These are phyloP conservation scores for Alloplasta piceator DNA, from an alignment of 2,888 invertebrate species.

Conservation along the genomic window DNA sequence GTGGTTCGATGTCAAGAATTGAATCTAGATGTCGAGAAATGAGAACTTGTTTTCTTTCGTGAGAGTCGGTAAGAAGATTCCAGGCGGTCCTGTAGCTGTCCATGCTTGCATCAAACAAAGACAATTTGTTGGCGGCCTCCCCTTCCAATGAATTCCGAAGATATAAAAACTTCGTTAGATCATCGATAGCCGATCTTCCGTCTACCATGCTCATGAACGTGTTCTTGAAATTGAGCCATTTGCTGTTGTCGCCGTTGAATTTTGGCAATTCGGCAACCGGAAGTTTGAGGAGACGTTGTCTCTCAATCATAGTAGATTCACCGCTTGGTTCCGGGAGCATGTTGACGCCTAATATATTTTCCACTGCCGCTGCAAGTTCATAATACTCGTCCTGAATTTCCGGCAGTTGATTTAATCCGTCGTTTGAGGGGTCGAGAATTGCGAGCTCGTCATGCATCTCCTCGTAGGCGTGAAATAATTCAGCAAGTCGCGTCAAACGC, in stretches of 20 bases:
- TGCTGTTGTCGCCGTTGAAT: constrained; percentile 61
- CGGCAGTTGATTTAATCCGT: neutral
- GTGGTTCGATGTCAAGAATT: constrained; percentile 43
- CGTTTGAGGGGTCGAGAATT: neutral
- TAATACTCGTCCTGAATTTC: constrained; percentile 44
- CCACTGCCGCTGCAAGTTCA: constrained; percentile 34
- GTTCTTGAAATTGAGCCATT: constrained; percentile 56
- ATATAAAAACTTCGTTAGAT: constrained; percentile 56
- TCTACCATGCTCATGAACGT: constrained; percentile 56
- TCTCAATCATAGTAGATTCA: constrained; percentile 41
- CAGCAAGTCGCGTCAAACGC: constrained; percentile 39
- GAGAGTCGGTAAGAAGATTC: constrained; percentile 25
- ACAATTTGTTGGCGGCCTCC: constrained; percentile 45
- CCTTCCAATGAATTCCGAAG: constrained; percentile 47
- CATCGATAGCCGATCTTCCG: constrained; percentile 47
- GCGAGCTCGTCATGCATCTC: constrained; percentile 41
- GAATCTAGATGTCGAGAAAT: constrained; percentile 53
- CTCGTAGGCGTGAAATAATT: constrained; percentile 35
- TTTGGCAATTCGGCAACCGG: constrained; percentile 55
- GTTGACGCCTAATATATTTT: constrained; percentile 36
- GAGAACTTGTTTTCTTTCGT: constrained; percentile 57
- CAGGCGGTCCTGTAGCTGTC: constrained; percentile 55
- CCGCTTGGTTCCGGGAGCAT: constrained; percentile 23
- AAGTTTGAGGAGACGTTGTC: constrained; percentile 44
- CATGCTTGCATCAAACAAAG: constrained; percentile 40